Evolutionary conservation across 92 coral and sea anemone species (phyloP).

Genomic region (Bergia puertoricense): DNA sequence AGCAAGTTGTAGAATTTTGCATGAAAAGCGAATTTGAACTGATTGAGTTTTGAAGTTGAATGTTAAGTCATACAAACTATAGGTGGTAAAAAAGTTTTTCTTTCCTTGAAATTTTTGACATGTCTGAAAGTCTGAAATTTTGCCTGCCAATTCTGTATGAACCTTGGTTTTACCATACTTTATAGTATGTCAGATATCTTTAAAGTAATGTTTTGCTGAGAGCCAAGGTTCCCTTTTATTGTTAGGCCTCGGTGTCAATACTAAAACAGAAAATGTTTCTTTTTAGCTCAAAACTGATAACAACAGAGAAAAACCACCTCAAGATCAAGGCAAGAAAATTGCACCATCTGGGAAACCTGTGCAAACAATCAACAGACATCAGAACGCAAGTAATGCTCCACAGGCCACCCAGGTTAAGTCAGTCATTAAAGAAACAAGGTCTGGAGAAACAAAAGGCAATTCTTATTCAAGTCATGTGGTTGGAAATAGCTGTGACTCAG

Average conservation of each 20-base stretch:
- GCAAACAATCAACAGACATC: conserved; percentile 37
- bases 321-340: conserved; percentile 56
- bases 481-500: conserved; percentile 72
- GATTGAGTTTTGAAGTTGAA: too few species aligned
- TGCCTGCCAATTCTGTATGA: too few species aligned
- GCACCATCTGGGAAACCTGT: conserved; percentile 34
- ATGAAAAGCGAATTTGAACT: too few species aligned
- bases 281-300: conserved; percentile 77
- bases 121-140: too few species aligned
- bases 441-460: conserved; percentile 51
- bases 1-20: too few species aligned
- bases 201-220: too few species aligned
- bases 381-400: conserved; percentile 29
- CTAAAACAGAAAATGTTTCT: background rate
- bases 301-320: conserved; percentile 69
- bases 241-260: background rate
- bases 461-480: conserved; percentile 62
- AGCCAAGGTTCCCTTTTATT: too few species aligned
- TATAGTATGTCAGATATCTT: too few species aligned
- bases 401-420: conserved; percentile 34
- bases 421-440: conserved; percentile 39
- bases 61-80: too few species aligned
- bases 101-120: too few species aligned
- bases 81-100: too few species aligned
- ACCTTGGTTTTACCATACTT: too few species aligned